Percentiles rank a stretch among this genome's conserved stretches.
These are phyloP conservation scores for Petrocephalus schoutedeni DNA, from an alignment of 2,797 vertebrate species.

Conservation along the genomic window DNA sequence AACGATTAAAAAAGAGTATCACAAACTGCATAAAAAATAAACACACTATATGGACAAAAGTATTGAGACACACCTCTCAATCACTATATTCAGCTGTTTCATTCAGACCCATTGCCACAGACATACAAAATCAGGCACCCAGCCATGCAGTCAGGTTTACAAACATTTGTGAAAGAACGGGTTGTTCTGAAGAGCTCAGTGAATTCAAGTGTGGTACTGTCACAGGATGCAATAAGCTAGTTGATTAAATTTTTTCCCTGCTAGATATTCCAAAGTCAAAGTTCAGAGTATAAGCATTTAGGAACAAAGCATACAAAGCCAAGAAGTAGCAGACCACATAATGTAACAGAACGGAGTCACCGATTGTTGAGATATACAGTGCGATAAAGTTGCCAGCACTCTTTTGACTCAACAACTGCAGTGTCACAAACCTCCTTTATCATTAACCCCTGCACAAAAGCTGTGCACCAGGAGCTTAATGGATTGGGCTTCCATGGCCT, in stretches of 20 bases:
- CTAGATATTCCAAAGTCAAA: not conserved
- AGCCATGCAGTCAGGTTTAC: not conserved
- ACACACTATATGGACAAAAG: not conserved
- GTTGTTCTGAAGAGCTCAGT: not conserved
- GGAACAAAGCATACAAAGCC: no score
- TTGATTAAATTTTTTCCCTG: not conserved
- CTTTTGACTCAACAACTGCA: no score
- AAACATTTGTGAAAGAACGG: not conserved
- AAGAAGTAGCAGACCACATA: no score
- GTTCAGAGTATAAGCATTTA: not conserved
- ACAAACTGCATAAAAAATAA: not conserved
- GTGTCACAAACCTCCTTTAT: no score
- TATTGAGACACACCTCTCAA: not conserved
- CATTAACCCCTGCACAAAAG: no score
- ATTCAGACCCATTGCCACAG: not conserved
- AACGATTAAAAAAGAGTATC: not conserved
- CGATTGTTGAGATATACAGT: no score
- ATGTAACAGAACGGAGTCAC: no score
- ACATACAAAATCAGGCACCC: not conserved
- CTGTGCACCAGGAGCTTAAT: no score
- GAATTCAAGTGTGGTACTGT: not conserved
- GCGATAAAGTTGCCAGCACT: no score
- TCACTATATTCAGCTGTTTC: not conserved
- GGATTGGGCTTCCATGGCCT: no score
- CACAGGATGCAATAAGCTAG: not conserved